Evolutionary conservation across 2,113 vertebrate genomes (phyloP), one percentile per base, ranked within the genome.

Genomic region (Hoplias malabaricus): DNA sequence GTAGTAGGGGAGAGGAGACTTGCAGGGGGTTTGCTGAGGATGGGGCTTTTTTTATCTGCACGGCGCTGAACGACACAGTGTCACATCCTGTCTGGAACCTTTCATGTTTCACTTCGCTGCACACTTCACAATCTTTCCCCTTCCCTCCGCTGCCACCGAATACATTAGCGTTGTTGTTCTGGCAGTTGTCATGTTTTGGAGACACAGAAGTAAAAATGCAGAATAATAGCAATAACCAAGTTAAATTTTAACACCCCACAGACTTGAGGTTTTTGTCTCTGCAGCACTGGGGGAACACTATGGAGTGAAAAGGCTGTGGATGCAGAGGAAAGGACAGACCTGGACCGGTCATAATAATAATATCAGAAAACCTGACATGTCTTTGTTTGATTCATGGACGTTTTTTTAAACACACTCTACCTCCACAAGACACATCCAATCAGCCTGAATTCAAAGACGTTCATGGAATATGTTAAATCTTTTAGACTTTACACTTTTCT

Each of bases 91-190:
- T 85, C 80, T 84, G 71, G 62, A 87, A 82, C 84, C 85, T 87
- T 86, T 86, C 54, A 84, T 80, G 85, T 87, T 88, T 87, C 86
- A 83, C 88, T 88, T 85, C 79, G 66, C 82, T 87, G 87, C 86
- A 88, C 86, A 88, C 80, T 88, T 90, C 86, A 86, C 82, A 82
- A 80, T 79, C 76, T 71, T 73, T 80, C 78, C 59, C 75, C 70
- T 78, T 78, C 79, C 31, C 50, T 74, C 25, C n/a, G 62, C 77
- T 69, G 59, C 67, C 61, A 69, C 80, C 73, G 86, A 87, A 88
- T 88, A 85, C 77, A 85, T 89, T 75, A 84, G 57, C 77, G 56
- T 59, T 83, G 77, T 85, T 88, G 79, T 80, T 80, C 80, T 73
- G 73, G 19, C 61, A 81, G 68, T 83, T 80, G 80, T 82, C 71